Percentiles rank a stretch among this genome's conserved stretches.
Conservation (phyloP, 2,888 invertebrate species). For the Harpalus rubripes region DNA sequence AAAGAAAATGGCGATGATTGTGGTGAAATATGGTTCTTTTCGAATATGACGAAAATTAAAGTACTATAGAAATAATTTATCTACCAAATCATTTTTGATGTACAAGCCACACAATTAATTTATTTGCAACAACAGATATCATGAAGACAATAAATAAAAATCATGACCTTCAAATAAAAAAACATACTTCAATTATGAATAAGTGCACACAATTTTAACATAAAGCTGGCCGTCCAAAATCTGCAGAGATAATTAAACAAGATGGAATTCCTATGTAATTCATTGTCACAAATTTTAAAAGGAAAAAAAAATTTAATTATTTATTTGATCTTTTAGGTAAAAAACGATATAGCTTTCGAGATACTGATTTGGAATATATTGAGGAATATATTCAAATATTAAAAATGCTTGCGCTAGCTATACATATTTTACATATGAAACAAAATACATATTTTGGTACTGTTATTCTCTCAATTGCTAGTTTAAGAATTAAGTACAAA, state of each 20-base stretch:
- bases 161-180: neutral
- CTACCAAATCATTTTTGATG: slow-evolving; percentile 21
- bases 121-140: slow-evolving; percentile 15
- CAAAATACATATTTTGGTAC: slow-evolving; percentile 18
- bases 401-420: slow-evolving; percentile 14
- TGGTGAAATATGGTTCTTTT: neutral
- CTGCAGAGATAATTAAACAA: slow-evolving; percentile 20
- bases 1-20: neutral
- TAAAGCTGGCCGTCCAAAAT: slow-evolving; percentile 10
- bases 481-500: neutral
- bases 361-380: slow-evolving; percentile 25
- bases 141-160: slow-evolving; percentile 22
- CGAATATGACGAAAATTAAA: slow-evolving; percentile 5
- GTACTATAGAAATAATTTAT: neutral
- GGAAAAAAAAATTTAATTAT: neutral
- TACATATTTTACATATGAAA: slow-evolving; percentile 12
- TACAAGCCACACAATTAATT: slow-evolving; percentile 11
- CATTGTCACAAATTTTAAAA: slow-evolving; percentile 19
- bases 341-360: neutral
- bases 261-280: slow-evolving; percentile 41
- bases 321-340: neutral
- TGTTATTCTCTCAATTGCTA: neutral
- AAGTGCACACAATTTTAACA: slow-evolving; percentile 16
- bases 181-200: slow-evolving; percentile 1
- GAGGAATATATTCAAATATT: slow-evolving; percentile 6